Conservation (phyloP, 2,888 invertebrate species). For the Hoplodrina ambigua region DNA sequence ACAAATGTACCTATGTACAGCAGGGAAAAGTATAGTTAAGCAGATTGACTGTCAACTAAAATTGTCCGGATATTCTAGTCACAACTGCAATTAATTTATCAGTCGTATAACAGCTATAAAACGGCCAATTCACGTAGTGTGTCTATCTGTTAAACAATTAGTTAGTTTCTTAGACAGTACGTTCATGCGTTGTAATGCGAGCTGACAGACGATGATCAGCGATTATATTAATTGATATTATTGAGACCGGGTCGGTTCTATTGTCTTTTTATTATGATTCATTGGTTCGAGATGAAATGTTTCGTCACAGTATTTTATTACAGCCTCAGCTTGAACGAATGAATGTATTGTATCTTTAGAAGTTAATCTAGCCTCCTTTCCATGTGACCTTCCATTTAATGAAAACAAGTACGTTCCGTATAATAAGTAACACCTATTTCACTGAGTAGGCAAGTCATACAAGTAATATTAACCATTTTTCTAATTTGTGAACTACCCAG, state of each 20-base stretch:
- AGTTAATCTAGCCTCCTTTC: slow-evolving; percentile 1
- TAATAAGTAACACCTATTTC: no score
- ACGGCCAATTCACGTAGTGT: background rate
- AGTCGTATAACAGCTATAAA: background rate
- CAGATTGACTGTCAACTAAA: background rate
- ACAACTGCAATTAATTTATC: background rate
- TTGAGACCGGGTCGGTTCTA: slow-evolving; percentile 29
- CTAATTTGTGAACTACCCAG: no score
- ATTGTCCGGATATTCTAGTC: background rate
- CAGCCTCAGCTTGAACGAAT: background rate
- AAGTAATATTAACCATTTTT: no score
- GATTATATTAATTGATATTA: slow-evolving; percentile 52
- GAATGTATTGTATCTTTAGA: background rate
- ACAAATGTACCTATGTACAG: slow-evolving; percentile 23
- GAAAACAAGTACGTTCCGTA: no score
- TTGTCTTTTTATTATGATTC: slow-evolving; percentile 50
- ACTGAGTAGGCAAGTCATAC: no score
- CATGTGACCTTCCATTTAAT: no score
- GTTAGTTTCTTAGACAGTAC: background rate
- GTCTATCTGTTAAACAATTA: background rate
- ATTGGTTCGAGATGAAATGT: slow-evolving; percentile 14
- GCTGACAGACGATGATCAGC: slow-evolving; percentile 33
- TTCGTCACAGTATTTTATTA: slow-evolving; percentile 17
- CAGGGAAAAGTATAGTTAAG: background rate
- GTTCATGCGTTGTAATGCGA: slow-evolving; percentile 23